These are phyloP conservation scores for Mercenaria mercenaria DNA, from an alignment of 1,140 invertebrate genomes.

Conservation along the genomic window DNA sequence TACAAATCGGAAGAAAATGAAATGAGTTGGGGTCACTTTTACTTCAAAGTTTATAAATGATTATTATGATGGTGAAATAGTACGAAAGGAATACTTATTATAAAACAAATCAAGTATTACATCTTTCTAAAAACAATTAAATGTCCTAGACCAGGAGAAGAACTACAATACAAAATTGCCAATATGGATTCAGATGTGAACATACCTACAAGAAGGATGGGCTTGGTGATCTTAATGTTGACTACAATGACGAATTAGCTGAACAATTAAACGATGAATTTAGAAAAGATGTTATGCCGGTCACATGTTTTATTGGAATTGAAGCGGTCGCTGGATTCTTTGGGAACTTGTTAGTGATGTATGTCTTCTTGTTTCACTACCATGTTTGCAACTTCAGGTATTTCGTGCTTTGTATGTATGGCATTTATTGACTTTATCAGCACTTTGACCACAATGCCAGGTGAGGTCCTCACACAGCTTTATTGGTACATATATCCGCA, in stretches of 20 bases:
- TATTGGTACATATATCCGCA: constrained; percentile 74
- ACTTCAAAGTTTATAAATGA: no score
- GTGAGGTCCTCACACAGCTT: constrained; percentile 70
- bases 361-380: constrained; percentile 67
- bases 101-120: no score
- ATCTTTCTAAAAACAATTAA: no score
- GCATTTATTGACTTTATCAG: constrained; percentile 71
- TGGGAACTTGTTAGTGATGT: constrained; percentile 73
- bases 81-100: no score
- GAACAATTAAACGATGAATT: constrained; percentile 62
- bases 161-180: no score
- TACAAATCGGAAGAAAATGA: no score
- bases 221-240: no score
- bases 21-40: no score
- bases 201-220: no score
- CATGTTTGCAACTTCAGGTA: constrained; percentile 65
- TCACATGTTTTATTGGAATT: constrained; percentile 59
- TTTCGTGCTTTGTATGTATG: constrained; percentile 67
- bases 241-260: constrained; percentile 35
- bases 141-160: no score
- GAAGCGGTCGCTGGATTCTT: constrained; percentile 66
- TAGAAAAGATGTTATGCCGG: constrained; percentile 53
- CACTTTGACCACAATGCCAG: constrained; percentile 73
- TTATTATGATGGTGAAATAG: no score
- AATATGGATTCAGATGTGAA: no score